A percentile compares a stretch with the other conserved stretches of the same genome.
These are phyloP conservation scores for Hydropotes inermis DNA, from an alignment of 2,113 vertebrate species.

Conservation along the genomic window DNA sequence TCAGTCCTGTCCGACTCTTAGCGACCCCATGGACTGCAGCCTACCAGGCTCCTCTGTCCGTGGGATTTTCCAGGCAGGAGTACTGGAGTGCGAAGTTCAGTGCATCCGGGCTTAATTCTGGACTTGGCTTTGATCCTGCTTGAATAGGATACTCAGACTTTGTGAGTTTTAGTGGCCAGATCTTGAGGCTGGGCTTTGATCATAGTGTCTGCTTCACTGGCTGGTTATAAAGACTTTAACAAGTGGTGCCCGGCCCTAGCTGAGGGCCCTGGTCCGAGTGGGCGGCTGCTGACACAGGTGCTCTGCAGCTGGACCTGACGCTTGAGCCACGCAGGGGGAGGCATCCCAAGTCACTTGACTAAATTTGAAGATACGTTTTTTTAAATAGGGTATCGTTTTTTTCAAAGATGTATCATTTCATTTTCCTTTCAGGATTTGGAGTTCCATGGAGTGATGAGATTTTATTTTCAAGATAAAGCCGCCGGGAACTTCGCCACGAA, in stretches of 20 bases:
- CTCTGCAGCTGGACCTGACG: fast-evolving
- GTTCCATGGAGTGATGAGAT: slow-evolving; percentile 99
- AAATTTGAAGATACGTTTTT: background rate
- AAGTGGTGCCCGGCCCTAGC: too few relatives aligned
- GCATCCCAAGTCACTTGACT: background rate
- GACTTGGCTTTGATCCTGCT: background rate
- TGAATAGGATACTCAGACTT: background rate
- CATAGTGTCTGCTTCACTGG: background rate
- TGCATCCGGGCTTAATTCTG: background rate
- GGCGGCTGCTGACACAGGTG: fast-evolving
- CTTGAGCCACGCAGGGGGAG: background rate
- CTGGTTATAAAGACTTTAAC: fast-evolving
- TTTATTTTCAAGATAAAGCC: slow-evolving; percentile 99
- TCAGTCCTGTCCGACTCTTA: too few relatives aligned
- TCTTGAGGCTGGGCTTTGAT: background rate
- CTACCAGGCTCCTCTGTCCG: too few relatives aligned
- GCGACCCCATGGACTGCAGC: too few relatives aligned
- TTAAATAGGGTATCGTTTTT: background rate
- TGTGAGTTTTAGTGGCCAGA: background rate
- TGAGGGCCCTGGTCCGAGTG: fast-evolving
- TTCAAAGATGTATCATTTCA: background rate
- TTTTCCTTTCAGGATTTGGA: slow-evolving; percentile 90
- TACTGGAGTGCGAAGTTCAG: too few relatives aligned
- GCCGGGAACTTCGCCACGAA: slow-evolving; percentile 99
- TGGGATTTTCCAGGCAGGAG: too few relatives aligned